Base-by-base conservation (phyloP, 2,797 vertebrate species). In the Schizothorax lantsangensis region DNA sequence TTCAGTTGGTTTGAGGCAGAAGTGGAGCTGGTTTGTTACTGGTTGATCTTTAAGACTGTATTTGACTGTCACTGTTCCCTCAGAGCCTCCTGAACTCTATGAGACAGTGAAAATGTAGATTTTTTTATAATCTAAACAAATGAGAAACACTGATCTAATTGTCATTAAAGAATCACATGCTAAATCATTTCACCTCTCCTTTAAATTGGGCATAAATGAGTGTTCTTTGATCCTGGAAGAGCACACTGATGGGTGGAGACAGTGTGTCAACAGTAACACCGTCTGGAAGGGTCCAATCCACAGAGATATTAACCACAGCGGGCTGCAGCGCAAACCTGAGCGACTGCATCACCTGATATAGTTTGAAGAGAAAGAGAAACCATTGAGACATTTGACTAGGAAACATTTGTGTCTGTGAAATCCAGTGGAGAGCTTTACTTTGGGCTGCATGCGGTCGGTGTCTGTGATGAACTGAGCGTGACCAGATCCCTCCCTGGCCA, bases 401-500 rank as follows among this genome's bases (percentile, higher is more conserved):
- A 62, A 71, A 62, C 40, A 19, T 75, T 4, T 57, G 33, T 68
- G 23, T 1, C 6, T 52, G 66, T 79, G 33, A 49, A 75, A 71
- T 52, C 33, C 33, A 68, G 54, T 30, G 36, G 6, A 23, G 57
- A 43, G 30, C 73, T 89, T 92, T 91, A 97, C 97, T 94, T 97
- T 97, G 71, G 93, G 83, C 86, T 97, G 96, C 95, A 97, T 95
- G 87, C 95, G 93, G 45, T 97, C 96, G 1, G 89, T 89, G 30
- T 93, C 96, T 8, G 93, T 94, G 92, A 97, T 96, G 90, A 97
- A 97, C 91, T 97, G 96, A 71, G 93, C 84, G 21, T 95, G 90
- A 52, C 97, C 96, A 66, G 93, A 91, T 74, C 95, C 94, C 45
- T 93, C 95, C 11, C 92, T 93, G 64, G 97, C 96, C 91, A 97